Evolutionary conservation across 2,888 invertebrate genomes (phyloP).

Genomic region (Heteromurus nitidus): DNA sequence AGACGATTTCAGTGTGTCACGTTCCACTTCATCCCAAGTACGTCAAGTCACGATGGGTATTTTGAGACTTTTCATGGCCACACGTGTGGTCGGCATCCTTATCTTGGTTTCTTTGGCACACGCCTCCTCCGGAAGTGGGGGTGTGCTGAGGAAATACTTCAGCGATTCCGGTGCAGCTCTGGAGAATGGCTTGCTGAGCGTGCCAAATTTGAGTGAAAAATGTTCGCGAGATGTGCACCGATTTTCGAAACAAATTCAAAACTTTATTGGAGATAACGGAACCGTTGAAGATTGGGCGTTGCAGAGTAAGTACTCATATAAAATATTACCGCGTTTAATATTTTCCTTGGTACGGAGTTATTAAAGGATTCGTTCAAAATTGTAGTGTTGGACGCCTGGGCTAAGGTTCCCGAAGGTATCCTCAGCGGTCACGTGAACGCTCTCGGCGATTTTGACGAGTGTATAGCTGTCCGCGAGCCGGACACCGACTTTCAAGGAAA

Average conservation of each 20-base stretch:
- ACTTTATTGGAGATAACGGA: not conserved
- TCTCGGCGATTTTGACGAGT: conserved; percentile 71
- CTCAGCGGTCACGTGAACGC: conserved; percentile 68
- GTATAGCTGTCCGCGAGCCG: conserved; percentile 56
- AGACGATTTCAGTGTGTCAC: not conserved
- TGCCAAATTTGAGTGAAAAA: conserved; percentile 28
- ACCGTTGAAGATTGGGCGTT: conserved; percentile 49
- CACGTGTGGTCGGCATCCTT: too few species aligned
- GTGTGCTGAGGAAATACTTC: too few species aligned
- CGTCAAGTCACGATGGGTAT: too few species aligned
- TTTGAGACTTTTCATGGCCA: too few species aligned
- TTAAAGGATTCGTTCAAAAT: not conserved
- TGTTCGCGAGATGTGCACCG: conserved; percentile 37
- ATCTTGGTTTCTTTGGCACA: too few species aligned
- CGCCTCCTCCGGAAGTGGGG: too few species aligned
- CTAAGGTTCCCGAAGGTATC: conserved; percentile 70
- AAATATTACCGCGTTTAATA: not conserved
- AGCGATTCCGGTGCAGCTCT: not conserved
- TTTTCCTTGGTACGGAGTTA: not conserved
- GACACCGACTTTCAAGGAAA: conserved; percentile 39
- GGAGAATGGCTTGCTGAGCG: not conserved
- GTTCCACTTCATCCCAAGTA: too few species aligned
- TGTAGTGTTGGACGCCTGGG: conserved; percentile 71
- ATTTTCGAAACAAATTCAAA: conserved; percentile 20
- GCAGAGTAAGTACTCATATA: conserved; percentile 62